These are phyloP conservation scores for Zoanthus gigantus DNA, from an alignment of 92 coral and sea anemone genomes.

Conservation along the genomic window DNA sequence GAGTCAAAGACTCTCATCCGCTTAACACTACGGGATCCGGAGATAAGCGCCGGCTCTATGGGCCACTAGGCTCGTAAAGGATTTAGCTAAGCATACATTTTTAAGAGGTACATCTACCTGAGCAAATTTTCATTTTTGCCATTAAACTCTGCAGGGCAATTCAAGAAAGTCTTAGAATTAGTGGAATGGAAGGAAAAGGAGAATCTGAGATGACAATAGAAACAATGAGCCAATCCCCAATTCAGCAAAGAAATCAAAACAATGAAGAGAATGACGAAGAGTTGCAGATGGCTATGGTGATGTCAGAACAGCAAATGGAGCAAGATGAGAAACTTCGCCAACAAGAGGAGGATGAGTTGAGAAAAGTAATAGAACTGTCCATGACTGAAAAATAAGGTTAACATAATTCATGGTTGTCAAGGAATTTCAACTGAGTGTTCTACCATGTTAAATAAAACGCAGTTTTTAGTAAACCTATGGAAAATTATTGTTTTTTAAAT, in stretches of 20 bases:
- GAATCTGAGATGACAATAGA: constrained; percentile 37
- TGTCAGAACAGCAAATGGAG: constrained; percentile 85
- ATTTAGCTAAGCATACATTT: too few relatives aligned
- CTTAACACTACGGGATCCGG: too few relatives aligned
- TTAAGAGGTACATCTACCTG: too few relatives aligned
- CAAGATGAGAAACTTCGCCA: constrained; percentile 77
- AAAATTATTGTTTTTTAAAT: too few relatives aligned
- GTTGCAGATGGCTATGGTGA: constrained; percentile 89
- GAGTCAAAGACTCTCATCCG: too few relatives aligned
- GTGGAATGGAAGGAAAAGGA: constrained; percentile 55
- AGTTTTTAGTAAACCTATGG: too few relatives aligned
- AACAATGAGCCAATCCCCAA: background rate
- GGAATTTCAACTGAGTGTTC: background rate
- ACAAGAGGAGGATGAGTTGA: constrained; percentile 88
- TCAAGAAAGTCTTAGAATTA: constrained; percentile 79
- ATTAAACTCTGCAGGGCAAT: constrained; percentile 74
- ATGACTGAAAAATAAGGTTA: constrained; percentile 78
- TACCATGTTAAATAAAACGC: too few relatives aligned
- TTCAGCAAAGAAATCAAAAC: background rate
- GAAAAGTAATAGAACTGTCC: constrained; percentile 82
- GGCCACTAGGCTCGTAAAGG: too few relatives aligned
- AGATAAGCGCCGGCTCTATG: too few relatives aligned
- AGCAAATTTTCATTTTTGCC: background rate
- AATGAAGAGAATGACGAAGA: constrained; percentile 72
- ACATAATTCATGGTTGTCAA: background rate